A percentile compares a stretch with the other conserved stretches of the same genome.
phyloP scores from a whole-genome alignment of 1,140 invertebrate genomes.

The Carcinoscorpius rotundicauda region DNA sequence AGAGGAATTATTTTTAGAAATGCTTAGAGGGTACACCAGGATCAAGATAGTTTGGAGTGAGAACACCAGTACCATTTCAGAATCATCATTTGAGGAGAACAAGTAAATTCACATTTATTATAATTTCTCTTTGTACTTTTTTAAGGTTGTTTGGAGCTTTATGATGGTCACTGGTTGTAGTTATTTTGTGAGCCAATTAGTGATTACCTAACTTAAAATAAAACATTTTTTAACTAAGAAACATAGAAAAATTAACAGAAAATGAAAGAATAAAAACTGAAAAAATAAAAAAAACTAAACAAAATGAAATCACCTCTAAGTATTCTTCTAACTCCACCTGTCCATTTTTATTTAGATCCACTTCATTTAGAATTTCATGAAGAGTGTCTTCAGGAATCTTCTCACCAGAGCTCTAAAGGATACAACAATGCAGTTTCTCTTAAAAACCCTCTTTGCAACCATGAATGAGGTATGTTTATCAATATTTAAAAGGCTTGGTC shows the following conservation, averaged over 20 bases:
- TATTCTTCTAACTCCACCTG: conserved; percentile 98
- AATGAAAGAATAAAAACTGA: conserved; percentile 3
- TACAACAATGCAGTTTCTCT: no score
- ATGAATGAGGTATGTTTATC: background rate
- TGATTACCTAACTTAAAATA: background rate
- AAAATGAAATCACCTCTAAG: conserved; percentile 62
- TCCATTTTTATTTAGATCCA: conserved; percentile 98
- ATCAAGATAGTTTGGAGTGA: no score
- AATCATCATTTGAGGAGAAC: no score
- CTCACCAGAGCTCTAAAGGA: conserved; percentile 67
- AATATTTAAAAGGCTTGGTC: conserved; percentile 23
- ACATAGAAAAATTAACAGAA: conserved; percentile 22
- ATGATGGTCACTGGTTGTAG: no score
- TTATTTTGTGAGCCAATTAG: no score
- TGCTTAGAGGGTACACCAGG: no score
- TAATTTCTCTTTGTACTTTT: no score
- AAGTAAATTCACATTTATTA: no score
- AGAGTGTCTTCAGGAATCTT: conserved; percentile 86
- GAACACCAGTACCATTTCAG: no score
- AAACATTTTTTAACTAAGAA: conserved; percentile 1
- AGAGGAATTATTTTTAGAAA: no score
- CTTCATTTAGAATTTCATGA: conserved; percentile 93
- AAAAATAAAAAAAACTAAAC: conserved; percentile 3
- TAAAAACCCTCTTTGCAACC: conserved; percentile 1
- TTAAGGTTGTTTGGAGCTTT: no score